Conservation (phyloP, 2,113 vertebrate species). For the Eulemur rufifrons region DNA sequence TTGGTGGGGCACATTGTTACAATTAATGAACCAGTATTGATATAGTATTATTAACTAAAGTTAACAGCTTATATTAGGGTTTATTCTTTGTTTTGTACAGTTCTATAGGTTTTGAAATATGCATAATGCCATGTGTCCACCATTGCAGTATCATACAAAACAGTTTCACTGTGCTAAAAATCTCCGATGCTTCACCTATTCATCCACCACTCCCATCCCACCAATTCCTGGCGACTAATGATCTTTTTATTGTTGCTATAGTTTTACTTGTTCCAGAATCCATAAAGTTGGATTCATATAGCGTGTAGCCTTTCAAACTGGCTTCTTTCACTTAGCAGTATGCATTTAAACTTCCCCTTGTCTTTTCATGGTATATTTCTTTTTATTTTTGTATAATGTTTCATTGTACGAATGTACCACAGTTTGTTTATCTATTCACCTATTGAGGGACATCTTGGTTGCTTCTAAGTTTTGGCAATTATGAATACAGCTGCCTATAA, state of each 20-base stretch:
- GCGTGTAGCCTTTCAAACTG: neutral
- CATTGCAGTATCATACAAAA: neutral
- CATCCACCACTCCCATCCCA: neutral
- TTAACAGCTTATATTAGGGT: neutral
- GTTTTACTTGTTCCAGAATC: neutral
- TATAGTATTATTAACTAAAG: neutral
- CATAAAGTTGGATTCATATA: neutral
- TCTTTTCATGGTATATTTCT: neutral
- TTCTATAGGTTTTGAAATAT: neutral
- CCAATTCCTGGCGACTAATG: neutral
- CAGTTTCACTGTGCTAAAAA: neutral
- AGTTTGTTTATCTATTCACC: neutral
- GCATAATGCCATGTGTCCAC: neutral
- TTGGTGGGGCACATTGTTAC: neutral
- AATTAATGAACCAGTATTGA: neutral
- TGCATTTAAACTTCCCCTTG: neutral
- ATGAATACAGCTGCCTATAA: neutral
- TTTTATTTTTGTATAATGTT: neutral
- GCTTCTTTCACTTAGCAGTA: neutral
- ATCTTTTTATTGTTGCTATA: conserved; percentile 3
- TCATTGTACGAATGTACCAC: neutral
- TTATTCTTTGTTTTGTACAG: neutral
- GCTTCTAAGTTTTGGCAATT: neutral
- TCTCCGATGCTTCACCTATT: neutral
- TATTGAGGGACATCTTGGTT: neutral